Evolutionary conservation across 2,113 vertebrate species (phyloP), one percentile per base, ranked within the genome.

Genomic region (Syngnathus typhle): DNA sequence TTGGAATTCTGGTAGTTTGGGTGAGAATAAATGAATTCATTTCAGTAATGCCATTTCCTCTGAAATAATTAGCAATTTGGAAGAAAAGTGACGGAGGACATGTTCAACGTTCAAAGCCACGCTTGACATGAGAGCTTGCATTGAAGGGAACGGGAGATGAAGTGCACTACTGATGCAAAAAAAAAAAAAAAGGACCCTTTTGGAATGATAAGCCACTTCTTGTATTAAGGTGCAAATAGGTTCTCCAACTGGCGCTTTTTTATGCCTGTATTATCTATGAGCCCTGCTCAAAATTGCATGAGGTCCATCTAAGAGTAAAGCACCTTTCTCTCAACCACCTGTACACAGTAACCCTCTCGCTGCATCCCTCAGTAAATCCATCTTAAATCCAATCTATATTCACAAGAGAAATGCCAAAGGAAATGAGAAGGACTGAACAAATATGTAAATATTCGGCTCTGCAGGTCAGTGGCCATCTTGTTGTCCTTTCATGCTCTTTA

Each of bases 341-440:
- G 85, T 76, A 80, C 81, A 79, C 72, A 32, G 1, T 27, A 8
- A 23, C 61, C 67, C 23, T 44, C 67, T 65, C 32, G n/a, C 44
- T 21, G 8, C 38, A 61, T 41, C 44, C 58, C 60, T 38, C 49
- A 4, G 46, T 52, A 65, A 66, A 64, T 75, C 76, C 70, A 83
- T 79, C 73, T 79, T 65, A 77, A 73, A 39, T 73, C 64, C 82
- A 80, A 85, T 89, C 75, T 87, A 82, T 49, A 85, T 87, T 75
- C 83, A 84, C 76, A 69, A 72, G 39, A 56, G 65, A 85, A 85
- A 84, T 69, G 70, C 67, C 80, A 80, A 16, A 56, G 39, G 60
- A 60, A 70, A 65, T 47, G 65, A 46, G 32, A 60, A 60, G n/a
- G 58, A 73, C 73, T 69, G 64, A 75, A 69, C 69, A 65, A 64